Evolutionary conservation across 2,797 vertebrate genomes (phyloP), one percentile per base, ranked within the genome.

Genomic region (Alcedo atthis): DNA sequence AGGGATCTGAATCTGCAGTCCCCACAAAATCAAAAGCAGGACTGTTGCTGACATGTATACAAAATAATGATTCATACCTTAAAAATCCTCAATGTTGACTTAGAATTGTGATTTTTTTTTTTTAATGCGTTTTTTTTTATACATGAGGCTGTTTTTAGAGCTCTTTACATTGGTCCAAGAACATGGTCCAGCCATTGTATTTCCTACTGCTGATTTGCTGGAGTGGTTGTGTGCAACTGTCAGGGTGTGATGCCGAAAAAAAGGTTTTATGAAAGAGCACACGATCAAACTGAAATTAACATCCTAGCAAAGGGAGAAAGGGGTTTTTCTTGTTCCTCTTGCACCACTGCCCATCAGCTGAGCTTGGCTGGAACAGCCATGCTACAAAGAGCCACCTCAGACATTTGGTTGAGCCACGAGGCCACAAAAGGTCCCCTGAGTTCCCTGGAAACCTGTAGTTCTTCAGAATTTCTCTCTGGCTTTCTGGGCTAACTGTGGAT

Each of bases 301-400:
- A 69, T 75, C 43, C 15, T 66, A 75, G 69, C 46, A 71, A 1
- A 15, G 80, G n/a, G 10, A 81, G 32, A 90, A 90, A 59, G 68
- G 55, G 8, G 2, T 12, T 84, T 85, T 93, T 94, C 78, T 68
- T 76, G 87, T 45, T 92, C 73, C 83, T 73, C 80, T 81, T 81
- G 70, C 62, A 85, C 7, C 62, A 43, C 28, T 81, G 51, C 40
- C 61, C 64, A 58, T 24, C 5, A 7, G 78, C 64, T 82, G 66
- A 54, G 33, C 69, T 78, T 1, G 8, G 51, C 32, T 70, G 61
- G 57, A 73, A 42, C 0, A 8, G 62, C 42, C 0, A 0, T 28
- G 28, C 70, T 68, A 43, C 71, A 69, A 40, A 81, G 10, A 70
- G 35, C 18, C 43, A 67, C 70, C 75, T 68, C 67, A 25, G 35